Conservation (phyloP, 2,888 invertebrate genomes). For the Malthinus flaveolus region DNA sequence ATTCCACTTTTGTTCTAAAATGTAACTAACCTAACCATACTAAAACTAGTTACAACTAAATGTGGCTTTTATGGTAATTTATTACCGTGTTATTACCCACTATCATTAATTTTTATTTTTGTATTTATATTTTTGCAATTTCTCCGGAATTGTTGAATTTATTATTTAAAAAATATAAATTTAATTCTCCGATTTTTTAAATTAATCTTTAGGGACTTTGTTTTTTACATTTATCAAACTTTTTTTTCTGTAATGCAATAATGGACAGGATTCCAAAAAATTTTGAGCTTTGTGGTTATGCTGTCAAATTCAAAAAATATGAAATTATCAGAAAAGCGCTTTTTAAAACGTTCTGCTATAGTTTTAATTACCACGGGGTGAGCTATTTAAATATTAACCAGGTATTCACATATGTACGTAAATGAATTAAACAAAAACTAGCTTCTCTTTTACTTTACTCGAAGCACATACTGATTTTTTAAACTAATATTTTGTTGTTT, state of each 20-base stretch:
- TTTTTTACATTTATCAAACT: too few relatives aligned
- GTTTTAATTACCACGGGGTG: conserved; percentile 17
- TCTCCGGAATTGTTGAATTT: too few relatives aligned
- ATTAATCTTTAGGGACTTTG: too few relatives aligned
- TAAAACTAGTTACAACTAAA: conserved; percentile 48
- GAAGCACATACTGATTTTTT: too few relatives aligned
- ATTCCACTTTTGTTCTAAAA: conserved; percentile 47
- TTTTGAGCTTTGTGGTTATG: conserved; percentile 9
- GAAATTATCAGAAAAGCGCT: conserved; percentile 8
- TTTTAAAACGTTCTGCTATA: conserved; percentile 19
- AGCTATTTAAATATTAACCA: neutral
- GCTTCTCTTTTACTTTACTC: neutral
- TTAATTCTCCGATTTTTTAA: too few relatives aligned
- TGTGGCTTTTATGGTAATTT: conserved; percentile 6
- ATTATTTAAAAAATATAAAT: too few relatives aligned
- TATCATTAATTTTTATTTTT: too few relatives aligned
- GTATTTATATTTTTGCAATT: too few relatives aligned
- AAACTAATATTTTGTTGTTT: too few relatives aligned
- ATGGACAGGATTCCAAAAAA: too few relatives aligned
- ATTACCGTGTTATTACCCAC: too few relatives aligned
- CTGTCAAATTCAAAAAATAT: conserved; percentile 8
- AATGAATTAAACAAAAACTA: neutral
- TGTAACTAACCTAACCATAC: conserved; percentile 40
- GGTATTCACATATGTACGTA: neutral
- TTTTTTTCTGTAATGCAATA: too few relatives aligned